These are phyloP conservation scores for Oryzias melastigma DNA, from an alignment of 2,113 vertebrate species.

Conservation along the genomic window DNA sequence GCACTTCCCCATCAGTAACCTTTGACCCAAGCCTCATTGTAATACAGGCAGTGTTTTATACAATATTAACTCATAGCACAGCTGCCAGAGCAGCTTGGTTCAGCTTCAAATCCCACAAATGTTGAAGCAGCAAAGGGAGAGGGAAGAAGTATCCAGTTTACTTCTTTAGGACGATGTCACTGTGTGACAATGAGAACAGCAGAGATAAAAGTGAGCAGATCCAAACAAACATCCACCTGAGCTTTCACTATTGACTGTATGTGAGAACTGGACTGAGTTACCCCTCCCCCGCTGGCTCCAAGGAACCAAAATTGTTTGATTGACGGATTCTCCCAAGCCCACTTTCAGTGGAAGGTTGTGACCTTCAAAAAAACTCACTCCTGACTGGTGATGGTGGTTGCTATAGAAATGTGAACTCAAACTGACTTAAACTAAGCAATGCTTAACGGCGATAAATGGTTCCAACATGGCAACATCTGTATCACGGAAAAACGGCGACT, in stretches of 20 bases:
- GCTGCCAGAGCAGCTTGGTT: slow-evolving; percentile 25
- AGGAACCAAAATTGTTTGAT: too few species aligned
- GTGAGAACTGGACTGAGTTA: too few species aligned
- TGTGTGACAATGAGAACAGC: slow-evolving; percentile 59
- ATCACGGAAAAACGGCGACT: too few species aligned
- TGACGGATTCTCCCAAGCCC: too few species aligned
- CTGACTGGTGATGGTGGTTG: too few species aligned
- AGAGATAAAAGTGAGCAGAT: slow-evolving; percentile 37
- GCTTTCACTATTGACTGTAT: not conserved
- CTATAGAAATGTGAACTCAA: too few species aligned
- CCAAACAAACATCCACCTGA: slow-evolving; percentile 41
- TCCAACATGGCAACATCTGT: too few species aligned
- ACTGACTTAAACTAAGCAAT: too few species aligned
- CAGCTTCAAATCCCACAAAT: not conserved
- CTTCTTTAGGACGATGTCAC: slow-evolving; percentile 14
- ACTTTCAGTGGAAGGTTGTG: too few species aligned
- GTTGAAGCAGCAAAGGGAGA: slow-evolving; percentile 36
- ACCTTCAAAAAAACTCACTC: too few species aligned
- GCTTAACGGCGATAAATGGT: too few species aligned
- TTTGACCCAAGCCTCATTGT: not conserved
- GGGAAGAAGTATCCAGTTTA: slow-evolving; percentile 58
- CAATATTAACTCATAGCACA: slow-evolving; percentile 22
- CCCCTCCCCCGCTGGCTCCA: too few species aligned
- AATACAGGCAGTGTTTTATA: not conserved
- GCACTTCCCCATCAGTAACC: not conserved